Conservation (phyloP, 2,888 invertebrate species). For the Congeria kusceri region DNA sequence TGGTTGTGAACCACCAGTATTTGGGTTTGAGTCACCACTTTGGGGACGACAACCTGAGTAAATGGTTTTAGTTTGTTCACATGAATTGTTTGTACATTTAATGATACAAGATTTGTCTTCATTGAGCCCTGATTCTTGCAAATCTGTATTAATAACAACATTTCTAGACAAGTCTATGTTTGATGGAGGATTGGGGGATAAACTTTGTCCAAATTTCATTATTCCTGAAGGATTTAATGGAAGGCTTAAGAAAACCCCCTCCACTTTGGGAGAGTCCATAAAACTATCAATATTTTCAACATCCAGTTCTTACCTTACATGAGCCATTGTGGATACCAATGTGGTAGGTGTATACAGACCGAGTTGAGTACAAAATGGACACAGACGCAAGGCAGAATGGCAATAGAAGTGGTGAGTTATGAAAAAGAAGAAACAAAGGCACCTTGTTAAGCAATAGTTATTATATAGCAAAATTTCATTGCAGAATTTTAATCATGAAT, state of each 20-base stretch:
- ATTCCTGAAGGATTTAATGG: slow-evolving; percentile 27
- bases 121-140: too few relatives aligned
- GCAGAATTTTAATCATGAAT: too few relatives aligned
- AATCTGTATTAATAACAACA: too few relatives aligned
- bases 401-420: slow-evolving; percentile 29
- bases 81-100: too few relatives aligned
- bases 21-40: too few relatives aligned
- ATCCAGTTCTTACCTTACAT: slow-evolving; percentile 77
- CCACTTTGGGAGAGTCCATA: slow-evolving; percentile 33
- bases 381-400: too few relatives aligned
- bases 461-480: too few relatives aligned
- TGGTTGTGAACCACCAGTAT: too few relatives aligned
- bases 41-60: too few relatives aligned
- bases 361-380: neutral
- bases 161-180: too few relatives aligned
- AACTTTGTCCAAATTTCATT: slow-evolving; percentile 52
- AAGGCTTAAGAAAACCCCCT: slow-evolving; percentile 42
- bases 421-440: slow-evolving; percentile 70
- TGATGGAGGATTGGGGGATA: slow-evolving; percentile 31
- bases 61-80: too few relatives aligned
- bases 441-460: slow-evolving; percentile 70
- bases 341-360: neutral
- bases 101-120: too few relatives aligned
- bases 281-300: slow-evolving; percentile 46
- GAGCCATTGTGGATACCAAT: slow-evolving; percentile 6